Conservation (phyloP, 1,140 invertebrate species). For the Drosophila parvula region DNA sequence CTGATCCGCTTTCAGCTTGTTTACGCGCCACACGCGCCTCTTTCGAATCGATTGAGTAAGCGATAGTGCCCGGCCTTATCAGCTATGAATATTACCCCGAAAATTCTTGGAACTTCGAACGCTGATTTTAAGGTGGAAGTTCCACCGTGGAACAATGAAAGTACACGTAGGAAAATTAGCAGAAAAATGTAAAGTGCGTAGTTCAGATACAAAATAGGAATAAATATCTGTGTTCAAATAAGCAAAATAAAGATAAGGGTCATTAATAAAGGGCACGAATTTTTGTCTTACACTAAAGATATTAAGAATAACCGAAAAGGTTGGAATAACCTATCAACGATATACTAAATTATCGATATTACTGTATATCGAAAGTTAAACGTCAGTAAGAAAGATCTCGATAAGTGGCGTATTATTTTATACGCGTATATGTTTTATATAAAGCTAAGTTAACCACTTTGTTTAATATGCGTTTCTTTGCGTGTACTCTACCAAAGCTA, state of each 20-base stretch:
- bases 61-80: constrained; percentile 25
- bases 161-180: constrained; percentile 1
- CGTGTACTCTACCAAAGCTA: constrained; percentile 8
- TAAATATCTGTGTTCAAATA: neutral
- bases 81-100: constrained; percentile 24
- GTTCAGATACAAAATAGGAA: neutral
- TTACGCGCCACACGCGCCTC: constrained; percentile 45
- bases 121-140: constrained; percentile 29
- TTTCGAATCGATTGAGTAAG: constrained; percentile 38
- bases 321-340: too few species aligned
- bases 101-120: constrained; percentile 25
- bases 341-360: neutral
- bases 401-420: too few species aligned
- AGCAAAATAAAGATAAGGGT: neutral
- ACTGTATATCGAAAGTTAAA: neutral
- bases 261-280: neutral
- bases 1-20: constrained; percentile 39
- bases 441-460: too few species aligned
- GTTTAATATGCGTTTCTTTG: neutral
- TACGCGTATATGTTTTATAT: too few species aligned
- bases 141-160: constrained; percentile 2
- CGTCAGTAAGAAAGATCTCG: too few species aligned
- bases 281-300: neutral
- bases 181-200: constrained; percentile 14
- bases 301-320: neutral